Base-by-base conservation (phyloP, 1,140 invertebrate species). In the Pantala flavescens region DNA sequence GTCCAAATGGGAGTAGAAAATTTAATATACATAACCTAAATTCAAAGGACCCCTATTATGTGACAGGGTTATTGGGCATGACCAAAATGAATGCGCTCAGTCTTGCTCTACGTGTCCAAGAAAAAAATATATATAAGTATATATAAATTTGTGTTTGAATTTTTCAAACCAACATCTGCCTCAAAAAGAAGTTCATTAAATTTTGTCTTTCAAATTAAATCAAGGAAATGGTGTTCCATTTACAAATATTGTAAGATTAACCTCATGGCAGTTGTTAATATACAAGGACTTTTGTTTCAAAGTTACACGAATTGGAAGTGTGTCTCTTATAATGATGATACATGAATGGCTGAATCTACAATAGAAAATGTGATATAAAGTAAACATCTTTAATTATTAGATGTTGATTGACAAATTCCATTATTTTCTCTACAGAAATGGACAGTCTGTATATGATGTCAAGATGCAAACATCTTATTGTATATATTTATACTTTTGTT, bases 341-440 rank as follows among this genome's bases (percentile, higher is more conserved):
- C 14, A 63, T 63, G 49, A 3, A 63, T 21, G n/a, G 49, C 49
- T 63, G 49, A 63, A 63, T 63, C 49, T 21, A 63, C 49, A 63
- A 63, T 63, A 63, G 49, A 63, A 63, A 63, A 63, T 63, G 49
- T 63, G 49, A 63, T 63, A 63, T 63, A 63, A 63, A 63, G 16
- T 19, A 63, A 63, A 63, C 49, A 63, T 63, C 49, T 63, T 63
- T 63, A 63, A 63, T 63, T 63, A 63, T 63, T 63, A 63, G 49
- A 21, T 63, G 49, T 63, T 63, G 49, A 63, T 63, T 63, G 49
- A 63, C 49, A 63, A 63, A 63, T 63, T 63, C 49, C 49, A 63
- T 63, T 63, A 63, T 63, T 63, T 63, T 63, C 49, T 63, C 14
- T 63, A 63, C 49, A 63, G 49, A 14, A 63, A 63, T 63, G 49